Evolutionary conservation across 2,888 invertebrate species (phyloP).

Genomic region (Dorcus parallelipipedus): DNA sequence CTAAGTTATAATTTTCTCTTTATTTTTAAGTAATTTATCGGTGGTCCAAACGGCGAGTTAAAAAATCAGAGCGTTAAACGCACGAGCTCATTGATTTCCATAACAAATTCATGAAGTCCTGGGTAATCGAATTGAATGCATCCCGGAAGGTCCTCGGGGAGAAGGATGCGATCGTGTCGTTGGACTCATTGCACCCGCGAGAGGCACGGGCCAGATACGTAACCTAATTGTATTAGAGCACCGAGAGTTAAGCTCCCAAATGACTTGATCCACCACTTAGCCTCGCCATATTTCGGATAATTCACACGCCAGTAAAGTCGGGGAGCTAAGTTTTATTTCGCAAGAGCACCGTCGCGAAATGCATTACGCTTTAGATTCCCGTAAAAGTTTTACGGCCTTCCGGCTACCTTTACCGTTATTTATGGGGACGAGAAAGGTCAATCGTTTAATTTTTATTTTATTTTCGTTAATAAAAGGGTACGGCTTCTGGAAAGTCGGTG

Average conservation of each 20-base stretch:
- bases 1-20: no score
- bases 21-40: no score
- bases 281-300: slow-evolving; percentile 6
- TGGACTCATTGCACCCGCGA: slow-evolving; percentile 33
- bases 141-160: slow-evolving; percentile 26
- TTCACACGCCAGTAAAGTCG: slow-evolving; percentile 7
- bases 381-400: no score
- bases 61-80: no score
- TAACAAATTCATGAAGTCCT: slow-evolving; percentile 25
- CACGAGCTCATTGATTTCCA: slow-evolving; percentile 9
- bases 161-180: slow-evolving; percentile 27
- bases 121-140: slow-evolving; percentile 33
- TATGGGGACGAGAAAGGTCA: no score
- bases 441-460: no score
- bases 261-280: slow-evolving; percentile 23
- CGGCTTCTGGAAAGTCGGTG: no score
- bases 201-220: slow-evolving; percentile 30
- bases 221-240: slow-evolving; percentile 37
- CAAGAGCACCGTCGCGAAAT: no score
- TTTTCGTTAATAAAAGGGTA: no score
- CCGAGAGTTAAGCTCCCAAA: slow-evolving; percentile 33
- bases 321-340: neutral
- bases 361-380: no score
- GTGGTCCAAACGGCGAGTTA: no score
- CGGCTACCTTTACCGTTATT: no score